Conservation (phyloP, 2,113 vertebrate species). For the Steatornis caripensis region DNA sequence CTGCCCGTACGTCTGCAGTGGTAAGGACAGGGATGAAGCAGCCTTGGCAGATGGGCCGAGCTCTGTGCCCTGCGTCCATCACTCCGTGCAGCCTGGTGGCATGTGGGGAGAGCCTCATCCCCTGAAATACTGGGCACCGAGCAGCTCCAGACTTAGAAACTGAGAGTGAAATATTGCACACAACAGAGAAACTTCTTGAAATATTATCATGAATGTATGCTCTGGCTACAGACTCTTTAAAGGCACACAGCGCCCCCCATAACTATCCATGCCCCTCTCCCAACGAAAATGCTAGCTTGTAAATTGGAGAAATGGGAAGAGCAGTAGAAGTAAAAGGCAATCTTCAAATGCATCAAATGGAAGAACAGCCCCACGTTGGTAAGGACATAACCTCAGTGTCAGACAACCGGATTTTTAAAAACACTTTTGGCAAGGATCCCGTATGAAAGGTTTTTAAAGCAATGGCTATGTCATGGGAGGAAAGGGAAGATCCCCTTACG, state of each 20-base stretch:
- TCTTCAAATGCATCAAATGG: neutral
- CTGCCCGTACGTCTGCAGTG: neutral
- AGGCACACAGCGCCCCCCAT: neutral
- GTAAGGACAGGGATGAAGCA: neutral
- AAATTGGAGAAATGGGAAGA: neutral
- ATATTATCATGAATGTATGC: neutral
- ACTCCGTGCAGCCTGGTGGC: neutral
- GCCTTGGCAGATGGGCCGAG: neutral
- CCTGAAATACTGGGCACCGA: neutral
- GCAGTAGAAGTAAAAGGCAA: neutral
- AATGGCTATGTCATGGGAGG: neutral
- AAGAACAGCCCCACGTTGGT: neutral
- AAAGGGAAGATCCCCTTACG: neutral
- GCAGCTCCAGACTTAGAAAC: neutral
- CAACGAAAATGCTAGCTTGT: neutral
- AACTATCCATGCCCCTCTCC: neutral
- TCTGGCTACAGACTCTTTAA: neutral
- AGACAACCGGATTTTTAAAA: neutral
- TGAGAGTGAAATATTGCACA: neutral
- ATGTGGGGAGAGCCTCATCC: neutral
- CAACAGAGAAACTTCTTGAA: neutral
- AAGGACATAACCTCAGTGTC: neutral
- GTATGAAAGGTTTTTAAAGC: neutral
- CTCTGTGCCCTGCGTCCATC: neutral
- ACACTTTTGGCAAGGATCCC: neutral